Percentiles rank a stretch among this genome's conserved stretches.
phyloP scores from a whole-genome alignment of 2,888 invertebrate species.

The Catocala fraxini region DNA sequence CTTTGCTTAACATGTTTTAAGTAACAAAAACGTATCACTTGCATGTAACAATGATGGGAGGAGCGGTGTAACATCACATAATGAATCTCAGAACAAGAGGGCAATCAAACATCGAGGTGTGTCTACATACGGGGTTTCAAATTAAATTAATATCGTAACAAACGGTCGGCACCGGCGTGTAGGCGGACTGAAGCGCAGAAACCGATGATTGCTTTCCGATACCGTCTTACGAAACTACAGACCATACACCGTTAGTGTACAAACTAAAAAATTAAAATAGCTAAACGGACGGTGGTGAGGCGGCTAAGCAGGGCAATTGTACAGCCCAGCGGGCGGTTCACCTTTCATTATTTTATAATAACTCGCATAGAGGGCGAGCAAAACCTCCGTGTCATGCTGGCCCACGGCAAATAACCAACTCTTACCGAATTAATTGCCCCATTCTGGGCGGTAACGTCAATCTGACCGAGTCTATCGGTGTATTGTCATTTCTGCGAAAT shows the following conservation, averaged over 20 bases:
- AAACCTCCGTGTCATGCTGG: conserved; percentile 81
- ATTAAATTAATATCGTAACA: conserved; percentile 62
- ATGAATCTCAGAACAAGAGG: conserved; percentile 62
- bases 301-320: conserved; percentile 87
- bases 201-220: conserved; percentile 62
- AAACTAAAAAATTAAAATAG: conserved; percentile 87
- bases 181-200: conserved; percentile 71
- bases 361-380: conserved; percentile 78
- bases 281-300: conserved; percentile 82
- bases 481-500: conserved; percentile 66
- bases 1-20: conserved; percentile 18
- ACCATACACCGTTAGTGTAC: conserved; percentile 78
- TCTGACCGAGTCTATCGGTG: conserved; percentile 57
- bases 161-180: conserved; percentile 55
- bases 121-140: conserved; percentile 51
- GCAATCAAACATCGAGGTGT: conserved; percentile 62
- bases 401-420: conserved; percentile 73
- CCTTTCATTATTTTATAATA: conserved; percentile 88
- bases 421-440: conserved; percentile 84
- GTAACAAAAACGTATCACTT: conserved; percentile 36
- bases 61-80: conserved; percentile 51
- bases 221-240: conserved; percentile 72
- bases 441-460: conserved; percentile 83
- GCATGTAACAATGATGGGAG: conserved; percentile 54
- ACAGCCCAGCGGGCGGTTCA: conserved; percentile 83